Evolutionary conservation across 2,113 vertebrate species (phyloP), one percentile per base, ranked within the genome.

Genomic region (Pollimyrus isidori): DNA sequence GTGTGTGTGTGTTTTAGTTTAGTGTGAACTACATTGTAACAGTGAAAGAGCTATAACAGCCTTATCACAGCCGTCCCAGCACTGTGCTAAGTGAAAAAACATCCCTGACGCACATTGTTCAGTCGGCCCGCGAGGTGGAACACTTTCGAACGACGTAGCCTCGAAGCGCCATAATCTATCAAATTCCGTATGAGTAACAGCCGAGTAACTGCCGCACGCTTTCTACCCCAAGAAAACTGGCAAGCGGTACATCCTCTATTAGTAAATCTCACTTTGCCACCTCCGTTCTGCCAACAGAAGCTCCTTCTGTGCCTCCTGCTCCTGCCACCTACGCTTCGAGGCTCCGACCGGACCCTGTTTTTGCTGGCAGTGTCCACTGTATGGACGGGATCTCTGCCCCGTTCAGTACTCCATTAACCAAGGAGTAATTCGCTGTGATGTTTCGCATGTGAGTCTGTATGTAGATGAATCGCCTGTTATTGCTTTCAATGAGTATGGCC

Each of bases 281-380:
- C 69, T 89, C 53, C 89, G 90, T 82, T 11, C 62, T 58, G 89
- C 90, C 91, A 89, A 58, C 1, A 88, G 92, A 89, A 91, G 94
- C 93, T 92, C 42, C 91, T 92, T 93, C 91, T 53, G 26, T 11
- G 10, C 56, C 45, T 19, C 26, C 48, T 86, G 26, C 90, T 88
- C 87, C 39, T 19, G 88, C 87, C 89, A 69, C 89, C 88, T 90
- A 89, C 42, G 88, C 90, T 91, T 93, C 88, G 89, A 48, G 65
- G n/a, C 90, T 92, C 94, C 93, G 92, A 93, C 93, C 89, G 86
- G 87, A 89, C 89, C 91, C 92, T 93, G 91, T 92, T 92, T 93
- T 91, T 87, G 58, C 90, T 91, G 91, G 42, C 65, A 84, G 90
- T 56, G 49, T 87, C 85, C 87, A 30, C 89, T 56, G 30, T 91